Percentiles rank a stretch among this genome's conserved stretches.
phyloP scores from a whole-genome alignment of 2,113 vertebrate genomes.

The Gulo gulo region DNA sequence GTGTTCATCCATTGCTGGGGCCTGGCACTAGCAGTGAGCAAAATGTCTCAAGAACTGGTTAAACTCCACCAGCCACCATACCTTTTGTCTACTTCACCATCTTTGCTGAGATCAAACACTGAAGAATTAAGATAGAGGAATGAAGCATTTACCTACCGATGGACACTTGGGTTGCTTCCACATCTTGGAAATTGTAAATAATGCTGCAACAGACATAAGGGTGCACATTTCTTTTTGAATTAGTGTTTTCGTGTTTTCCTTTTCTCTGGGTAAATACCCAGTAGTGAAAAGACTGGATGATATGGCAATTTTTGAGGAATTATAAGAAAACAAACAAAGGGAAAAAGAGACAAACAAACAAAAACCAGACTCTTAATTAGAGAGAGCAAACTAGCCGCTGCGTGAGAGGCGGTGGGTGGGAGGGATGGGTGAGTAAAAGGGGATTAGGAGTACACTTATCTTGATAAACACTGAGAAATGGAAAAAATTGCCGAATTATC shows the following conservation, averaged over 20 bases:
- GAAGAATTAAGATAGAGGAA: background rate
- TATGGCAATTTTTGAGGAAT: background rate
- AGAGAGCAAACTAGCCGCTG: background rate
- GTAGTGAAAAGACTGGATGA: background rate
- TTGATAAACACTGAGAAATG: background rate
- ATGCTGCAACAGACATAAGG: background rate
- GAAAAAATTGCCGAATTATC: background rate
- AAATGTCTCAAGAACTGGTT: background rate
- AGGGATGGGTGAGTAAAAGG: background rate
- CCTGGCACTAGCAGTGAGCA: background rate
- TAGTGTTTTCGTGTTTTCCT: background rate
- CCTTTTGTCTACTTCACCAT: background rate
- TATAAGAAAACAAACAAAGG: background rate
- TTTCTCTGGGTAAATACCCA: background rate
- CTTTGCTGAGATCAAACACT: background rate
- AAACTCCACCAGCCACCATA: background rate
- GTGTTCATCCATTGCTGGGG: background rate
- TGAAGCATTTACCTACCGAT: background rate
- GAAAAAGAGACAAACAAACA: background rate
- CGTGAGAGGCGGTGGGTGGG: background rate
- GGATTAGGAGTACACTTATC: background rate
- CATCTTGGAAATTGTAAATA: background rate
- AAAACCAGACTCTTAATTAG: background rate
- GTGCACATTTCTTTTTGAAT: background rate
- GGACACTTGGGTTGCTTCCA: background rate